These are phyloP conservation scores for Heliangelus exortis DNA, from an alignment of 2,797 vertebrate species.

Conservation along the genomic window DNA sequence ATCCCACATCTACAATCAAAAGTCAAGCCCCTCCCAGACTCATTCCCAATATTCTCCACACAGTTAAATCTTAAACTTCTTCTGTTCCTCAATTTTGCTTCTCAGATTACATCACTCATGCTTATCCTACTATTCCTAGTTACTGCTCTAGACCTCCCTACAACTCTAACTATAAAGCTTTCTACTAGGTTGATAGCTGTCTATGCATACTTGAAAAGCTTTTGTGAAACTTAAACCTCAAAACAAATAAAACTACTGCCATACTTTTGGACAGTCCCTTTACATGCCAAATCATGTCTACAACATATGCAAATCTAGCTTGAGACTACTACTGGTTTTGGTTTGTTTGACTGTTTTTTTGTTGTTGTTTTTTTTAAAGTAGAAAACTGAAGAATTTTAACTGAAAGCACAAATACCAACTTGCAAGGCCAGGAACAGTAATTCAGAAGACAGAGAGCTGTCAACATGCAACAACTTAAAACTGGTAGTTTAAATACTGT, in stretches of 20 bases:
- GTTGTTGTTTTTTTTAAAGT: neutral
- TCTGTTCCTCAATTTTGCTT: neutral
- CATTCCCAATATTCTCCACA: neutral
- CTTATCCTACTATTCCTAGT: conserved; percentile 29
- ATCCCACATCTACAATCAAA: neutral
- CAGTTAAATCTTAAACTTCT: neutral
- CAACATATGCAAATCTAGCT: neutral
- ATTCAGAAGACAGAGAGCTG: neutral
- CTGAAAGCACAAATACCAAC: neutral
- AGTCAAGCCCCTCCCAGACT: neutral
- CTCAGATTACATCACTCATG: conserved; percentile 25
- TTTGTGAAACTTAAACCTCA: conserved; percentile 48
- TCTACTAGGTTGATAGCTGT: neutral
- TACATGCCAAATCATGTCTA: conserved; percentile 23
- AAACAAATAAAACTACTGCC: conserved; percentile 24
- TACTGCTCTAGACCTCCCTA: conserved; percentile 3
- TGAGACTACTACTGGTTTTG: neutral
- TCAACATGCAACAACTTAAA: neutral
- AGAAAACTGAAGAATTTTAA: conserved; percentile 22
- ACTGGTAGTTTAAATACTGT: neutral
- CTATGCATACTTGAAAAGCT: conserved; percentile 9
- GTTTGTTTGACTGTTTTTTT: neutral
- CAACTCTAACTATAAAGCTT: neutral
- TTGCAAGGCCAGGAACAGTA: neutral
- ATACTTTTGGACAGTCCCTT: conserved; percentile 17